Base-by-base conservation (phyloP, 1,140 invertebrate genomes). In the Solenopsis invicta region DNA sequence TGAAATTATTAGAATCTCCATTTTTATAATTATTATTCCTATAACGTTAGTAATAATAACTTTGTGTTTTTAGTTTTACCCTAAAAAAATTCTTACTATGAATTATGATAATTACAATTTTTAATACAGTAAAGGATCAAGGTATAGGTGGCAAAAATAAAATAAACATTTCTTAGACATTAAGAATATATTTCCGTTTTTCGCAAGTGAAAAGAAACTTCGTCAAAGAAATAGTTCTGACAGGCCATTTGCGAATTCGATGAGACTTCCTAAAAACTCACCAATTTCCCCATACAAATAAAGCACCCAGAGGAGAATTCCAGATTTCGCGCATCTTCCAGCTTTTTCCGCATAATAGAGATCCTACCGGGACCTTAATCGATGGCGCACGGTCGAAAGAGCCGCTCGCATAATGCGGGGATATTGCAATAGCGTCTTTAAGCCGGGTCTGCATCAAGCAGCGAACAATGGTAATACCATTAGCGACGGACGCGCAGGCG, bases 401-500 rank as follows among this genome's bases (percentile, higher is more conserved):
- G 48, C 8, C 4, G 48, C 45, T 29, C 8, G 67, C 67, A 34
- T 29, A 37, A 75, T 16, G 18, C 34, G 52, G 10, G 41, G 10
- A 64, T 8, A 50, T 50, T 34, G 24, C 21, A 16, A 77, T 21
- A 13, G 75, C 10, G 18, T n/a, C 12, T 41, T 78, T n/a, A 69
- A 69, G 21, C 16, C 50, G 6, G 41, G 34, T 37, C 45, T 21
- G 29, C 18, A 9, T 16, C 13, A 21, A n/a, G 18, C 13, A 4
- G 37, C 37, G 5, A 16, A 54, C 29, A 56, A 80, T 69, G 64
- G 21, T 41, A 59, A 81, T 71, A 13, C 37, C 78, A 71, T 81
- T 71, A 69, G 50, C 77, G 4, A 37, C 62, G n/a, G 21, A 21
- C 6, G 21, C 21, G 45, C 18, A 50, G n/a, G 12, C 29, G 6